Base-by-base conservation (phyloP, 1,140 invertebrate genomes). In the Delia radicum region DNA sequence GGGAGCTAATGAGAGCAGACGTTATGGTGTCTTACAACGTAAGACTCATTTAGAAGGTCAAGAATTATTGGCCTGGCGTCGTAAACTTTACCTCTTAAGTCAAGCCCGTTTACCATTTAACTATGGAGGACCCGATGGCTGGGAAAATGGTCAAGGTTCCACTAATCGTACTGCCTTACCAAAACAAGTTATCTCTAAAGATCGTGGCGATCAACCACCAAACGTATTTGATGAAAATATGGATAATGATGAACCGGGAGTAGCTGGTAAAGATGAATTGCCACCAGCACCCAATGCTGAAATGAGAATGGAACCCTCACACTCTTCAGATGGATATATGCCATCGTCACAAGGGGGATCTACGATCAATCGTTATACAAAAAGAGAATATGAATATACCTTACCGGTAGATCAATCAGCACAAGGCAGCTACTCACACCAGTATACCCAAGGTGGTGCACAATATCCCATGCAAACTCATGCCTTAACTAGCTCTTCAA, bases 171-270 rank as follows among this genome's bases (percentile, higher is more conserved):
- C 84, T 0, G 80, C 67, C 4, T 77, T 78, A 7, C 79, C 71
- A 28, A 79, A 26, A 80, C 76, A 27, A 72, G 76, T 79, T 6
- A 82, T 83, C 71, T 83, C 81, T 3, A 85, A 81, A 73, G 84
- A 85, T 74, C 82, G 84, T 18, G 84, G 84, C 0, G 84, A 85
- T 75, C 84, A 85, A 72, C 84, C 84, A 0, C 84, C 84, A 0
- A 78, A 84, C 76, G 71, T 77, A 0, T 85, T 83, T 26, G 81
- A 83, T 13, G 84, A 85, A 48, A 65, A 77, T 31, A 76, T 78
- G 7, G 81, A 83, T 10, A 76, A 62, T 0, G 77, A 83, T 8
- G 84, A 85, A n/a, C 84, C 84, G 0, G 82, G 82, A 6, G 73
- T 85, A 10, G 80, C 81, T 46, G 80, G 80, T 6, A 46, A 73